Percentiles rank a stretch among this genome's conserved stretches.
These are phyloP conservation scores for Poicephalus meyeri DNA, from an alignment of 2,113 vertebrate genomes.

Conservation along the genomic window DNA sequence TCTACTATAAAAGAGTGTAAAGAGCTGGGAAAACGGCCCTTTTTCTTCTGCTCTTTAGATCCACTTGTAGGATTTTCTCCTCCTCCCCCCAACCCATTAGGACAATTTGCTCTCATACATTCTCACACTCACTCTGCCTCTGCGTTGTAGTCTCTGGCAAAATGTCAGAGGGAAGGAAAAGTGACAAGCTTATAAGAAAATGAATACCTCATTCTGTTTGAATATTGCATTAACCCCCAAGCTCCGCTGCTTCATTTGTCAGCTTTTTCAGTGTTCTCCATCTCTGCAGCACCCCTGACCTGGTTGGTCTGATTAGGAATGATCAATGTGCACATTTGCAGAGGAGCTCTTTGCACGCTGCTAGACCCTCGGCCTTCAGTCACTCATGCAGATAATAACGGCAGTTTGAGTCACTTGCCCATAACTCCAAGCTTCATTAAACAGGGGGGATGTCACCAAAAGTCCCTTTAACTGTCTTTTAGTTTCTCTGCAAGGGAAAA, in stretches of 20 bases:
- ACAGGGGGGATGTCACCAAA: slow-evolving; percentile 80
- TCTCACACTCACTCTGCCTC: background rate
- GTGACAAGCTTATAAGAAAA: slow-evolving; percentile 60
- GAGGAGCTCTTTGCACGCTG: slow-evolving; percentile 72
- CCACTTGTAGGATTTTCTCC: background rate
- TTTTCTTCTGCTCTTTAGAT: background rate
- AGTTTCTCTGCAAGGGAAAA: slow-evolving; percentile 14
- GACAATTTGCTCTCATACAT: background rate
- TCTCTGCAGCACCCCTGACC: slow-evolving; percentile 70
- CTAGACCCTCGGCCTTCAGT: slow-evolving; percentile 77
- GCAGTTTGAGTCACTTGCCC: slow-evolving; percentile 80
- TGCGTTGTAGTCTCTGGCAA: background rate
- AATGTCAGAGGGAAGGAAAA: slow-evolving; percentile 50
- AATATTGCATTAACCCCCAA: slow-evolving; percentile 70
- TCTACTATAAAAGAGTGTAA: background rate
- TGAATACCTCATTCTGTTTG: slow-evolving; percentile 65
- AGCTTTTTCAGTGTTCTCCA: slow-evolving; percentile 69
- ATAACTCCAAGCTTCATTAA: slow-evolving; percentile 84
- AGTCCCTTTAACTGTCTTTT: slow-evolving; percentile 74
- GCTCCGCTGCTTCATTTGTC: slow-evolving; percentile 72
- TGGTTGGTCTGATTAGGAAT: slow-evolving; percentile 77
- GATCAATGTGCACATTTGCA: slow-evolving; percentile 82
- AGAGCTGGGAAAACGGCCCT: background rate
- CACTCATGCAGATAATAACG: slow-evolving; percentile 85
- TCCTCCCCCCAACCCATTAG: background rate